Evolutionary conservation across 23 tunicate genomes (phyloP), one percentile per base, ranked within the genome.

Genomic region (Trididemnum nubilum): DNA sequence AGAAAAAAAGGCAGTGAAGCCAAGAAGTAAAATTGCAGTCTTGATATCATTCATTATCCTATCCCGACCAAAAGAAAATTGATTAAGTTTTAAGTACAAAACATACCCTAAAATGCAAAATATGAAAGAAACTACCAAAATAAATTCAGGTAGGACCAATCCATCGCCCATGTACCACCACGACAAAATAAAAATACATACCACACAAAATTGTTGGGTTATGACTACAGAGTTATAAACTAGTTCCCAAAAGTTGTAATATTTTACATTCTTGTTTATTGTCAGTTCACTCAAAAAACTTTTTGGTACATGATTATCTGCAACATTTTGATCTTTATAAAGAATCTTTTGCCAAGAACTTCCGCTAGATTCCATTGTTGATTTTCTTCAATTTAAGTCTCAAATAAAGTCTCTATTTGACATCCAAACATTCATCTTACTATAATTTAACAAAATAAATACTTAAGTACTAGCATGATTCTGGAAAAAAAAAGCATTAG

Each of bases 121-220:
- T 27, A 70, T 22, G 0, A 81, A 31, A 26, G 83, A 51, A 21
- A 71, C 27, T 22, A 28, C 21, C 19, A 93, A 33, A 26, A 83
- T 36, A 77, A 34, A 18, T 0, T 21, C 35, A 15, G 98, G 92
- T 27, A 84, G 28, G 9, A 78, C 21, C 3, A 34, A 5, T 2
- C 52, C 80, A 73, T 86, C 88, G 9, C 81, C 79, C 88, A 93
- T 78, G 44, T 36, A 39, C 88, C 92, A 88, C 98, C 98, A 93
- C 0, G 66, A 19, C 2, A 93, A 39, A n/a, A 87, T 76, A 34
- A 93, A 83, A 39, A 80, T 0, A 71, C 52, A 54, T 12, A 93
- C 89, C 0, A 80, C 84, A 49, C 92, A 86, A 34, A 93, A 39
- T 65, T 93, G 92, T 64, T 93, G 98, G 7, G 78, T 78, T 0